A percentile compares a stretch with the other conserved stretches of the same genome.
Conservation (phyloP, 2,113 vertebrate genomes). For the Hippotragus niger region DNA sequence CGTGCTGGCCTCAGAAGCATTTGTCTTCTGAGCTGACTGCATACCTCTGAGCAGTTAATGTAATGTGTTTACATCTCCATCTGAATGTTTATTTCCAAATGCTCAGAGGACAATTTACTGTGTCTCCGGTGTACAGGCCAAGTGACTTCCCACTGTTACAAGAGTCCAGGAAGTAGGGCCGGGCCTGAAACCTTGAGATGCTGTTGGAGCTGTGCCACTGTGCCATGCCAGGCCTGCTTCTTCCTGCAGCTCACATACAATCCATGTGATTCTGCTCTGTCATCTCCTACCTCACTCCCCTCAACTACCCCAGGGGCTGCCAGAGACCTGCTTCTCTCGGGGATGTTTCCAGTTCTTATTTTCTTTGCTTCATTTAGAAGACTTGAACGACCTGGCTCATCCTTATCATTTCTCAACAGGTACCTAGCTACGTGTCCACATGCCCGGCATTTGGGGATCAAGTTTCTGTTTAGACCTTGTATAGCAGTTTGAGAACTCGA, state of each 20-base stretch:
- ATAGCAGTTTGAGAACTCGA: background rate
- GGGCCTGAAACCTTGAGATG: background rate
- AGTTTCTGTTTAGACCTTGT: background rate
- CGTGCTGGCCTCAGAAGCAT: background rate
- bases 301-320: background rate
- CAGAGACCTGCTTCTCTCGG: background rate
- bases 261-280: background rate
- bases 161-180: background rate
- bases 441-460: background rate
- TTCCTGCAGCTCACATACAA: background rate
- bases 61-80: background rate
- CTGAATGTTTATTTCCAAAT: background rate
- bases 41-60: background rate
- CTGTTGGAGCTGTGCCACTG: background rate
- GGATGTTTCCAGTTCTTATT: background rate
- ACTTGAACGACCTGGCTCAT: background rate
- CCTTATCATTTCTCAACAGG: background rate
- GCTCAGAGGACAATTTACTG: background rate
- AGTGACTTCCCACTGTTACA: background rate
- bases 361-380: background rate
- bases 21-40: background rate
- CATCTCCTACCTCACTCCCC: too few relatives aligned
- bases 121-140: background rate
- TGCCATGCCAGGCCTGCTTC: accelerated
- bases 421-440: background rate